A percentile compares a stretch with the other conserved stretches of the same genome.
These are phyloP conservation scores for Pollachius pollachius DNA, from an alignment of 2,113 vertebrate genomes.

Conservation along the genomic window DNA sequence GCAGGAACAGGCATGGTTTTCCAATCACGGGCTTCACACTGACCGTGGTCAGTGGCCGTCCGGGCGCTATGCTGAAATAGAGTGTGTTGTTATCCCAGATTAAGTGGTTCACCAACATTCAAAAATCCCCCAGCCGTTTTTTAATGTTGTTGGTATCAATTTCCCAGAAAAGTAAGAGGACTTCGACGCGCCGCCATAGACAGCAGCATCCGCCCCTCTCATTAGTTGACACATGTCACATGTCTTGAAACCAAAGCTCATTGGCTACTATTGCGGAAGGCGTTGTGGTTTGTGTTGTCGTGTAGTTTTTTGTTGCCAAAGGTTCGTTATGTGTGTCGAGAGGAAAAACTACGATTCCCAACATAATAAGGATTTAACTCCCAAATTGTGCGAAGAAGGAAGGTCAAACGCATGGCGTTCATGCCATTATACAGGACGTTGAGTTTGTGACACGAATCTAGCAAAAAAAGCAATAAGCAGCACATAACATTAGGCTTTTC, in stretches of 20 bases:
- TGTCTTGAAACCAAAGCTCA: constrained; percentile 34
- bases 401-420: too few relatives aligned
- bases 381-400: neutral
- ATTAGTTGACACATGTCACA: constrained; percentile 49
- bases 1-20: constrained; percentile 91
- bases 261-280: constrained; percentile 56
- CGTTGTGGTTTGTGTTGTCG: constrained; percentile 21
- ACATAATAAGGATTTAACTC: neutral
- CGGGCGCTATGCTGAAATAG: constrained; percentile 25
- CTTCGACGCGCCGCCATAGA: constrained; percentile 49
- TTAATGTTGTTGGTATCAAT: constrained; percentile 16
- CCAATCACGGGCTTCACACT: constrained; percentile 65
- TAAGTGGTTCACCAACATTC: constrained; percentile 41
- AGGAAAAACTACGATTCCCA: constrained; percentile 61
- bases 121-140: constrained; percentile 33
- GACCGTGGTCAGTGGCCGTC: constrained; percentile 51
- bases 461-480: too few relatives aligned
- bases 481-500: too few relatives aligned
- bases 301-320: constrained; percentile 56
- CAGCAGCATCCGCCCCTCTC: constrained; percentile 43
- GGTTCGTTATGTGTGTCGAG: fast-evolving
- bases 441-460: too few relatives aligned
- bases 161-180: constrained; percentile 59
- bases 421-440: too few relatives aligned
- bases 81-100: constrained; percentile 30